Conservation (phyloP, 2,888 invertebrate genomes). For the Callosobruchus maculatus region DNA sequence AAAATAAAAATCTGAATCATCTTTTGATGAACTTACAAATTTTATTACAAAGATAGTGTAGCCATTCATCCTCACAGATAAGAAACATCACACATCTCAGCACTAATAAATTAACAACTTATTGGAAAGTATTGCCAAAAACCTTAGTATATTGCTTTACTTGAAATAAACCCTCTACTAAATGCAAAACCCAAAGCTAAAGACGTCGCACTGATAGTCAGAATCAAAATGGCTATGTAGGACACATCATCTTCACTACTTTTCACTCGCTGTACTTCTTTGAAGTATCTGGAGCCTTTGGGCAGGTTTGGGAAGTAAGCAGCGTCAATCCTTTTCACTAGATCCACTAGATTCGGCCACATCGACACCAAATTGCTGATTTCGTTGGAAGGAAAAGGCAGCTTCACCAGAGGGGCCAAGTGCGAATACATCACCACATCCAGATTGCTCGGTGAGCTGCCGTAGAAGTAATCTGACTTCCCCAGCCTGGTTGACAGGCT, state of each 20-base stretch:
- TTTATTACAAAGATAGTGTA: neutral
- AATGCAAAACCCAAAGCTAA: constrained; percentile 35
- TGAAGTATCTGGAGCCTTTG: constrained; percentile 39
- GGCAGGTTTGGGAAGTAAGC: constrained; percentile 68
- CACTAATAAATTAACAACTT: neutral
- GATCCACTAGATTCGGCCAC: constrained; percentile 75
- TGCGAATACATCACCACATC: constrained; percentile 89
- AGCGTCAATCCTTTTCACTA: constrained; percentile 76
- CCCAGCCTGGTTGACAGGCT: constrained; percentile 59
- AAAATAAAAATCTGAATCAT: too few relatives aligned
- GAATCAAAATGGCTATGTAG: constrained; percentile 34
- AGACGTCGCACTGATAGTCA: constrained; percentile 35
- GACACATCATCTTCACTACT: constrained; percentile 37
- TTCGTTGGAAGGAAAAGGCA: constrained; percentile 72
- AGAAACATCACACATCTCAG: neutral
- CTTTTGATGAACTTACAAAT: too few relatives aligned
- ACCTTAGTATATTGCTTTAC: neutral
- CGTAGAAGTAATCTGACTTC: constrained; percentile 81
- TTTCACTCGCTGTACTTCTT: constrained; percentile 22
- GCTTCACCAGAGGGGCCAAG: constrained; percentile 79
- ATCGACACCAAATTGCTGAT: constrained; percentile 42
- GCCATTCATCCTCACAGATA: neutral
- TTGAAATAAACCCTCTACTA: constrained; percentile 22
- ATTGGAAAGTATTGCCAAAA: neutral
- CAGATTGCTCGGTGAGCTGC: constrained; percentile 68